Base-by-base conservation (phyloP, 2,888 invertebrate genomes). In the Hyposoter didymator region DNA sequence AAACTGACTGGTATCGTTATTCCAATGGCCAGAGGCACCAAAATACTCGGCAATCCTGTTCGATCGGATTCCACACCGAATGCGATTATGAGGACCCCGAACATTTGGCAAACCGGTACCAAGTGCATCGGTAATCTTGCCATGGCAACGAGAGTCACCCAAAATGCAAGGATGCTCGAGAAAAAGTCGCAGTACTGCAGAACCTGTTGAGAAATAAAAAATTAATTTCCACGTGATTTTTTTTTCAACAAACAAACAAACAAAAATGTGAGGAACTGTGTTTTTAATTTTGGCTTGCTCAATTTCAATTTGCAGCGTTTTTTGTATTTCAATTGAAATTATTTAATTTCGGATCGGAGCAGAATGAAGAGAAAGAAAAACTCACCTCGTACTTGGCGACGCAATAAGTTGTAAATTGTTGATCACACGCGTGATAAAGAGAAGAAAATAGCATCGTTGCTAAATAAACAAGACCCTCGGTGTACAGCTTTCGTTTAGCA, bases 341-440 rank as follows among this genome's bases (percentile, higher is more conserved):
- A 28, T 28, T 1, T 28, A 28, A 28, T 28, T 28, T 28, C 28
- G 12, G 4, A 22, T 55, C 19, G 22, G 12, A 22, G 22, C 2
- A 22, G 4, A 22, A 22, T 55, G 6, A 55, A 22, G 4, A 3
- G 12, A 28, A 14, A 4, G 5, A 28, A 28, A 59, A 59, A 28
- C 87, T 82, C 90, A 94, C 94, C 90, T 94, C 93, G 84, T 94
- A 94, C 86, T 94, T 94, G 10, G 93, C 93, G 52, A 94, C 88
- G 85, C 94, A 94, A 85, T 94, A 94, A 47, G 92, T 93, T 88
- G 91, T 95, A 81, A 94, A 93, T 82, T 92, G 93, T 89, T 95
- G 94, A 93, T 96, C 96, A 92, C 96, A 96, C 47, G 95, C 95
- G 91, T 96, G 96, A 91, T 96, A 96, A 78, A 96, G 93, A 22